phyloP scores from a whole-genome alignment of 2,113 vertebrate genomes.

The Tetrax tetrax region DNA sequence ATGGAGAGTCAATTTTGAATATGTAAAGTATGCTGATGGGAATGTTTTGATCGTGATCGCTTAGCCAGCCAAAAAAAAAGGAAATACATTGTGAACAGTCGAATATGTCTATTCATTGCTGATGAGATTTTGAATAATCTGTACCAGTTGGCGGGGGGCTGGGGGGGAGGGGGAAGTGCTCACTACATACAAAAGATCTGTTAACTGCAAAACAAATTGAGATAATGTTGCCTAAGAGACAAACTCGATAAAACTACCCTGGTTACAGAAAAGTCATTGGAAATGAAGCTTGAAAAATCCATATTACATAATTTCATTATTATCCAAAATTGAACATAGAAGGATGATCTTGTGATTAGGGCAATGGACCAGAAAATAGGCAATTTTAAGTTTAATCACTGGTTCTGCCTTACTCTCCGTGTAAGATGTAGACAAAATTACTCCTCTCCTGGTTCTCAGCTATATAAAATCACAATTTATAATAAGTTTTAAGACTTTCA shows the following conservation, averaged over 20 bases:
- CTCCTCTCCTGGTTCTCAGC: not conserved
- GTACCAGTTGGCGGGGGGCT: too few relatives aligned
- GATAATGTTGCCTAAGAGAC: not conserved
- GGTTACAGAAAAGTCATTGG: not conserved
- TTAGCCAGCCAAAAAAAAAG: not conserved
- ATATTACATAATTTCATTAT: not conserved
- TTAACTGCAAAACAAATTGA: not conserved
- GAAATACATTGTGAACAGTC: not conserved
- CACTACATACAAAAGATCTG: not conserved
- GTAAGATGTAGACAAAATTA: not conserved
- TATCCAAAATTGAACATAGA: not conserved
- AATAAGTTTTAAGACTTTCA: not conserved
- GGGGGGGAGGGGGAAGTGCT: not conserved
- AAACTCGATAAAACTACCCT: not conserved
- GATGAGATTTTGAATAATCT: not conserved
- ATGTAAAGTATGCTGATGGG: not conserved
- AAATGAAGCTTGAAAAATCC: constrained; percentile 35
- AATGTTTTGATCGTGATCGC: not conserved
- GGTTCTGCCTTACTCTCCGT: not conserved
- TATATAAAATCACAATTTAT: not conserved
- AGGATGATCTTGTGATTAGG: not conserved
- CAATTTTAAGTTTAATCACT: not conserved
- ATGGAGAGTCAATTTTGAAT: not conserved
- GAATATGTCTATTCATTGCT: not conserved
- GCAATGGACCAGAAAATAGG: not conserved